Evolutionary conservation across 2,888 invertebrate species (phyloP).

Genomic region (Chrysopilus asiliformis): DNA sequence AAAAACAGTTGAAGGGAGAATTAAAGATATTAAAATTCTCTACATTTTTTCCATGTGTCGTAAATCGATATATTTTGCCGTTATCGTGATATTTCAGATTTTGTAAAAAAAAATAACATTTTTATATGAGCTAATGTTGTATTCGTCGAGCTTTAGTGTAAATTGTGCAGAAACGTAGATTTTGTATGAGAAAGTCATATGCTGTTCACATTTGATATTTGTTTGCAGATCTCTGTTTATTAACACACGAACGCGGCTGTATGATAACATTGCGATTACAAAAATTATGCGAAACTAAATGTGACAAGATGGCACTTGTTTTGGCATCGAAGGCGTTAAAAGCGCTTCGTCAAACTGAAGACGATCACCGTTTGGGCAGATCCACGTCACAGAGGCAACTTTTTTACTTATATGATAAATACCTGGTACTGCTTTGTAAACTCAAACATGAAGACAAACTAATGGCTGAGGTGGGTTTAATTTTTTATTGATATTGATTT

Average conservation of each 20-base stretch:
- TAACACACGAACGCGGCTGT: conserved; percentile 43
- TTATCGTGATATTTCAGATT: too few relatives aligned
- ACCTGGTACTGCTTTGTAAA: conserved; percentile 44
- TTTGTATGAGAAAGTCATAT: too few relatives aligned
- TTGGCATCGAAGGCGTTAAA: conserved; percentile 40
- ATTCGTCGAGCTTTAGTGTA: too few relatives aligned
- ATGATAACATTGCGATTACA: conserved; percentile 44
- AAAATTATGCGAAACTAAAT: conserved; percentile 45
- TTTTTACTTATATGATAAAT: conserved; percentile 45
- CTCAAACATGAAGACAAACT: conserved; percentile 34
- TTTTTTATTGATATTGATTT: too few relatives aligned
- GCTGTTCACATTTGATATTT: conserved; percentile 15
- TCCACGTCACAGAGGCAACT: conserved; percentile 38
- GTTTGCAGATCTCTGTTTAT: conserved; percentile 38
- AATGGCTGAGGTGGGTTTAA: conserved; percentile 38
- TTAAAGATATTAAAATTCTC: too few relatives aligned
- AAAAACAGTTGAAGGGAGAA: too few relatives aligned
- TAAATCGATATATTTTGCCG: too few relatives aligned
- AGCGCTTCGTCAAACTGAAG: conserved; percentile 23
- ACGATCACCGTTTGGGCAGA: conserved; percentile 17
- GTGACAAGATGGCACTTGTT: conserved; percentile 47
- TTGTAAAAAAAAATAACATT: too few relatives aligned
- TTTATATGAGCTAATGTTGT: too few relatives aligned
- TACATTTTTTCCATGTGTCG: too few relatives aligned
- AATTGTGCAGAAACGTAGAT: too few relatives aligned